Evolutionary conservation across 1,140 invertebrate genomes (phyloP), one percentile per base, ranked within the genome.

Genomic region (Drosophila suzukii): DNA sequence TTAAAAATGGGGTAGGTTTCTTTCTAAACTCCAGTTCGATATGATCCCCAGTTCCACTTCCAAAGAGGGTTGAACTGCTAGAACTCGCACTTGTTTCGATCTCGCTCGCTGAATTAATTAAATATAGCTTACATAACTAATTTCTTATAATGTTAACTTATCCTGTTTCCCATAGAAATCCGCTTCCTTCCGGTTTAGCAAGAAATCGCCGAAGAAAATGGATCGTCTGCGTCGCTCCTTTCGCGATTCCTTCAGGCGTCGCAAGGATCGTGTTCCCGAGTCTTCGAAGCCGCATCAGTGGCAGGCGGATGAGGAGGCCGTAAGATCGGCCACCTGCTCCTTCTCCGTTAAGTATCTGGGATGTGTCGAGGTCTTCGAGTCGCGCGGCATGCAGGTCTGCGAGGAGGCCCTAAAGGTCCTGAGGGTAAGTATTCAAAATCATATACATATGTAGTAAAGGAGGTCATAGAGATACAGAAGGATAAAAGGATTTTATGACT

Each of bases 291-390:
- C 98, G 11, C 98, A 99, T 92, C 97, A 98, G 84, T 99, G 98
- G 98, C 98, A 99, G 89, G 96, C 97, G n/a, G 99, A 99, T 93
- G 99, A 99, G 92, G 95, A 96, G 46, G 97, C 98, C 51, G 99
- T 99, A 3, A 94, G 98, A 41, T 96, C 97, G 15, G 98, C 98
- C 81, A 99, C 97, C 27, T 99, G 99, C 94, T 97, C 96, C 89
- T 99, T 99, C 93, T 95, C 97, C 82, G 99, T 99, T 71, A 98
- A 99, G 96, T 99, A 99, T 94, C 93, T 99, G 84, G 99, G 99
- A 73, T 99, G 98, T 93, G 97, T 99, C 1, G 99, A 99, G 94
- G 99, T 99, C 3, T 99, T 98, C 93, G 99, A 99, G 93, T 99
- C 98, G 0, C 95, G 99, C 88, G 99, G 99, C 17, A 99, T 99